Evolutionary conservation across 2,888 invertebrate species (phyloP).

Genomic region (Pasiphila rectangulata): DNA sequence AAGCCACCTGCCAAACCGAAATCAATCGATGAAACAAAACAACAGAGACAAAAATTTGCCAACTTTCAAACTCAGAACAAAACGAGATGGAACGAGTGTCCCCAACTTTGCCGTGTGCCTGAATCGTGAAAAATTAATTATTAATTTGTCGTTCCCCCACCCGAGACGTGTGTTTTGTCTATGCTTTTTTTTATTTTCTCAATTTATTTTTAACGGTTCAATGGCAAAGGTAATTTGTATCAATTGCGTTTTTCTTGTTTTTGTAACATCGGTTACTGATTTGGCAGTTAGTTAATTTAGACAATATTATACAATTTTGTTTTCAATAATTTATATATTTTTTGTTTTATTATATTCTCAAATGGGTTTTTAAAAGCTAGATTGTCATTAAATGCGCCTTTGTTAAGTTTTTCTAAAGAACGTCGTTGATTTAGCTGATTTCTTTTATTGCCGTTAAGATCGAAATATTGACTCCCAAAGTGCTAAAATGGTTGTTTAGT

Average conservation of each 20-base stretch:
- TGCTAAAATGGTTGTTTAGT: constrained; percentile 31
- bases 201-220: constrained; percentile 61
- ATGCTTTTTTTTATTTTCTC: constrained; percentile 49
- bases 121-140: constrained; percentile 73
- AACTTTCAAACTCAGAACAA: constrained; percentile 67
- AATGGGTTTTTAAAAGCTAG: too few relatives aligned
- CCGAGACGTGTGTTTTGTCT: constrained; percentile 58
- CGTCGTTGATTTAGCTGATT: too few relatives aligned
- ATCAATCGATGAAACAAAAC: constrained; percentile 37
- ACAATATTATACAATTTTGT: constrained; percentile 11
- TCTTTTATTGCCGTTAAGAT: background rate
- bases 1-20: constrained; percentile 29
- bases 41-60: constrained; percentile 57
- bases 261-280: constrained; percentile 26
- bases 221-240: constrained; percentile 63
- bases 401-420: too few relatives aligned
- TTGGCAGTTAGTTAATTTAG: constrained; percentile 25
- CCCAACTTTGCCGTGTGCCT: constrained; percentile 58
- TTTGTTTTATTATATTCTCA: background rate
- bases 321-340: constrained; percentile 7
- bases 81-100: constrained; percentile 64
- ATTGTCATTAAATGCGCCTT: too few relatives aligned
- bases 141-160: constrained; percentile 71
- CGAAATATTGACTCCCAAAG: constrained; percentile 19
- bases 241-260: constrained; percentile 42